These are phyloP conservation scores for Drosophila sulfurigaster DNA, from an alignment of 1,140 invertebrate species.

Conservation along the genomic window DNA sequence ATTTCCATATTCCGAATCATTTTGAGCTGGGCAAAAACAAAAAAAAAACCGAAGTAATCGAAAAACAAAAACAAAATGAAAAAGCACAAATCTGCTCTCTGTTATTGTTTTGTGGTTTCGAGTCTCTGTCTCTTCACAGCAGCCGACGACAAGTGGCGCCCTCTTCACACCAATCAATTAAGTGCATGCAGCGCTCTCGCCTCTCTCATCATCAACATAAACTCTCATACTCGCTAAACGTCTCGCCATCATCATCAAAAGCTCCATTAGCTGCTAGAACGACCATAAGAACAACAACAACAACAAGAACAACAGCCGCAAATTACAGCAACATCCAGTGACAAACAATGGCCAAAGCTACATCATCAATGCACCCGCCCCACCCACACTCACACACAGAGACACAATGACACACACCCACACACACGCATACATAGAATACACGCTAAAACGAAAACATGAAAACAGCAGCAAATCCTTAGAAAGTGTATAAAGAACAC, in stretches of 20 bases:
- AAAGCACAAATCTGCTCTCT: slow-evolving; percentile 26
- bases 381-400: slow-evolving; percentile 30
- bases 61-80: slow-evolving; percentile 9
- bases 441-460: slow-evolving; percentile 37
- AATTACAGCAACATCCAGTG: slow-evolving; percentile 57
- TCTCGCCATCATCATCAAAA: slow-evolving; percentile 46
- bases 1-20: slow-evolving; percentile 51
- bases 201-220: slow-evolving; percentile 26
- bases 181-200: slow-evolving; percentile 34
- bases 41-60: background rate
- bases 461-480: slow-evolving; percentile 71
- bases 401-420: slow-evolving; percentile 32
- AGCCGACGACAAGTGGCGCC: slow-evolving; percentile 38
- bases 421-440: slow-evolving; percentile 35
- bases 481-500: slow-evolving; percentile 77
- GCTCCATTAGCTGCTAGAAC: slow-evolving; percentile 60
- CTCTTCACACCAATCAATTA: slow-evolving; percentile 32
- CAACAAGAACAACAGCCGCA: slow-evolving; percentile 49
- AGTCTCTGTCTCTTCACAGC: slow-evolving; percentile 51
- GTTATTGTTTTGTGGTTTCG: slow-evolving; percentile 42
- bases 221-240: slow-evolving; percentile 14
- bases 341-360: slow-evolving; percentile 40
- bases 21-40: slow-evolving; percentile 27
- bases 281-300: slow-evolving; percentile 54
- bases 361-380: slow-evolving; percentile 41